A percentile compares a stretch with the other conserved stretches of the same genome.
Evolutionary conservation across 2,888 invertebrate genomes (phyloP).

Genomic region (Phania funesta): DNA sequence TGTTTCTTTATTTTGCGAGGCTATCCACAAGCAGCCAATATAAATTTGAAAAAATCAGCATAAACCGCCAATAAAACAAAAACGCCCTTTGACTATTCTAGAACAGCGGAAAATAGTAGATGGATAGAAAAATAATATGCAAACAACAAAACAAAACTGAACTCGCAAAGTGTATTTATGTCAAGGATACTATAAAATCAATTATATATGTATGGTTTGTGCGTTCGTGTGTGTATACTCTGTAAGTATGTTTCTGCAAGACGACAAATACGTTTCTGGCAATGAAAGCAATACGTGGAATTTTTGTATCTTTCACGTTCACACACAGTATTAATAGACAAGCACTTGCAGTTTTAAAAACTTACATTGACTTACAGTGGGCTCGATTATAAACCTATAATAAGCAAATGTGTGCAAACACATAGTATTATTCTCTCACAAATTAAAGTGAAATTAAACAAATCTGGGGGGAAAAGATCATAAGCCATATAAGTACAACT

Average conservation of each 20-base stretch:
- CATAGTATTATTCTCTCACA: no score
- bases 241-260: neutral
- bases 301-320: neutral
- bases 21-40: neutral
- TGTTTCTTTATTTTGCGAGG: neutral
- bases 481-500: no score
- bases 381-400: no score
- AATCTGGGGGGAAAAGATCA: no score
- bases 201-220: conserved; percentile 63
- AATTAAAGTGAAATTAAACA: no score
- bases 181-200: conserved; percentile 73
- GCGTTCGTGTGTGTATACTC: neutral
- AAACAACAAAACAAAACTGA: conserved; percentile 28
- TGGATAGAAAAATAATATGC: neutral
- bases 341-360: no score
- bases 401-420: no score
- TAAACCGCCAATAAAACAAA: conserved; percentile 65
- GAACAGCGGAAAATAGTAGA: neutral
- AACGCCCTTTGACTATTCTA: conserved; percentile 18
- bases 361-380: no score
- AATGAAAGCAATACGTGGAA: conserved; percentile 1
- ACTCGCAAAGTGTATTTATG: conserved; percentile 67
- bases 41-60: conserved; percentile 38
- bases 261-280: conserved; percentile 7
- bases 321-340: neutral